Percentiles rank a stretch among this genome's conserved stretches.
These are phyloP conservation scores for Sphinx pinastri DNA, from an alignment of 2,888 invertebrate genomes.

Conservation along the genomic window DNA sequence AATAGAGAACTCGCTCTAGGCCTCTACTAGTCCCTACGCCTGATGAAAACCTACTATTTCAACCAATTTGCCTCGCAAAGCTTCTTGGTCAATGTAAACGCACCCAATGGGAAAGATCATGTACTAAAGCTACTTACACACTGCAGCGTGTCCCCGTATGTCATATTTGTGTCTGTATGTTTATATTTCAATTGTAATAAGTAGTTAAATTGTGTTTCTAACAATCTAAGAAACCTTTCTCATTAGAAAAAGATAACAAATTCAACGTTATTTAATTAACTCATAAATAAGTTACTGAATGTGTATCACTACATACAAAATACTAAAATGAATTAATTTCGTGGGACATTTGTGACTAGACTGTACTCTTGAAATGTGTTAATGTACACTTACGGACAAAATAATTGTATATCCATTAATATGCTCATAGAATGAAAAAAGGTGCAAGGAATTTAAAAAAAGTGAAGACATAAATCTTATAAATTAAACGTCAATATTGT, in stretches of 20 bases:
- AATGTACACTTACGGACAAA: constrained; percentile 32
- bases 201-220: no score
- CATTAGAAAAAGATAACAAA: no score
- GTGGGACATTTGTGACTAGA: background rate
- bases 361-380: background rate
- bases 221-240: no score
- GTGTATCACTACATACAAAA: background rate
- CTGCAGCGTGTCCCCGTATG: background rate
- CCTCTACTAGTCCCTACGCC: no score
- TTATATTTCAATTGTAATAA: background rate
- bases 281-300: background rate
- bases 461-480: constrained; percentile 30
- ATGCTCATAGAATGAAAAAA: constrained; percentile 24
- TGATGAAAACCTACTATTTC: no score
- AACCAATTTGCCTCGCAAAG: no score
- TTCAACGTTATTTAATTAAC: background rate
- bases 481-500: constrained; percentile 10
- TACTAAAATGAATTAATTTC: background rate
- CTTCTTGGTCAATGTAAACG: background rate
- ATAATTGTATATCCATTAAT: constrained; percentile 27
- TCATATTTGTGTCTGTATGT: background rate
- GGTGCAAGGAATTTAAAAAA: constrained; percentile 34
- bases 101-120: background rate
- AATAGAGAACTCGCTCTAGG: no score
- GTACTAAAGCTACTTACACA: background rate